Evolutionary conservation across 2,888 invertebrate species (phyloP), one percentile per base, ranked within the genome.

Genomic region (Rhagophthalmus giganteus): DNA sequence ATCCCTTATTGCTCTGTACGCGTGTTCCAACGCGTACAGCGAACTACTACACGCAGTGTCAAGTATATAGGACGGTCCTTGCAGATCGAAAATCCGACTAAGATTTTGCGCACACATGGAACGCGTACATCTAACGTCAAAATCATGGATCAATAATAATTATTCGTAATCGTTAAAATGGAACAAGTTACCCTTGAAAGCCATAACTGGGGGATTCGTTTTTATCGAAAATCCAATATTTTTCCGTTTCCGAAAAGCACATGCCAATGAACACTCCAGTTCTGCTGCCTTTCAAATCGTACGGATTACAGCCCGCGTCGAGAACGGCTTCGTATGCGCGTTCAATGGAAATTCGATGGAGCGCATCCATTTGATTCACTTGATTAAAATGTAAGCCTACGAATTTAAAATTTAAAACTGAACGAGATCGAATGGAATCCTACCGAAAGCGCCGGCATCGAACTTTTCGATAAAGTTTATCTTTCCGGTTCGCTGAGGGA

Each of bases 11-110:
- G 89, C 83, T 34, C 81, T 79, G 71, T 87, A 89, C n/a, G 89
- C 91, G 57, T 87, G 86, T 64, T 95, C 91, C 46, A 96, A 60
- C 0, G 94, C 95, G 62, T 90, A 85, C 58, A 94, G 79, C 5
- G 94, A 90, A 45, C 95, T 95, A n/a, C 94, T 94, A 71, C 96
- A 97, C 0, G 96, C 96, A 0, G 95, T 93, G 74, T 97, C 96
- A 6, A 93, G 79, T 1, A 88, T 81, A 75, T 86, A 90, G 2
- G 94, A 93, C 0, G 95, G 94, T 0, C 95, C 94, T 62, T 86
- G 87, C n/a, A 92, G 79, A 14, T 94, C 94, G 53, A 96, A 81
- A 76, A 86, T 86, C 73, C 90, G 94, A 1, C 94, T 94, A 56
- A 97, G 82, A 41, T 94, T 82, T 74, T 94, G 93, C 8, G 94